These are phyloP conservation scores for Hystrix brachyura DNA, from an alignment of 2,113 vertebrate genomes.

Conservation along the genomic window DNA sequence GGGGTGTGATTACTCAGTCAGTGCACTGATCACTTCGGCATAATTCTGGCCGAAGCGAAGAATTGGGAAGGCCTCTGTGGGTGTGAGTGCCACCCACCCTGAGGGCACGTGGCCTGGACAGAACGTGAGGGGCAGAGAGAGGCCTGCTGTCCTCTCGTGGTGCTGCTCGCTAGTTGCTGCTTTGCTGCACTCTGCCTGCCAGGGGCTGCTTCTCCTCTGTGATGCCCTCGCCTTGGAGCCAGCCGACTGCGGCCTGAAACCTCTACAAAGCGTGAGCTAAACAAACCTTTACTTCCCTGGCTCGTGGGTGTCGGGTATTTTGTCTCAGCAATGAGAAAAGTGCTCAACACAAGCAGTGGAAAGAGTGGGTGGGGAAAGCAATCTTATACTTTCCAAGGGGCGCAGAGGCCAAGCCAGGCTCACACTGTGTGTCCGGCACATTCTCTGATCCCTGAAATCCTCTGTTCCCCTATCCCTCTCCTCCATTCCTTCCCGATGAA, in stretches of 20 bases:
- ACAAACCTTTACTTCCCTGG: not conserved
- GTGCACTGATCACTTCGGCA: not conserved
- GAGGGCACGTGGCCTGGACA: not conserved
- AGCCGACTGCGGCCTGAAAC: not conserved
- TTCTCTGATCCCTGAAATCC: not conserved
- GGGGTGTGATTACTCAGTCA: not conserved
- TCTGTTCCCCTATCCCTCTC: not conserved
- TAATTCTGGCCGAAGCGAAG: not conserved
- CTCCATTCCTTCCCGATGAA: not conserved
- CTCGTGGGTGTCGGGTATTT: not conserved
- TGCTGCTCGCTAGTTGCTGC: not conserved
- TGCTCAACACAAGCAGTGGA: not conserved
- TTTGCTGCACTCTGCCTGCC: not conserved
- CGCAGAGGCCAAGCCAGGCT: fast-evolving
- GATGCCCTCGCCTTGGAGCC: not conserved
- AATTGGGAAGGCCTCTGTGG: not conserved
- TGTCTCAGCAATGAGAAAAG: not conserved
- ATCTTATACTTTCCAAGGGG: not conserved
- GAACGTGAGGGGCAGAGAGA: not conserved
- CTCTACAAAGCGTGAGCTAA: not conserved
- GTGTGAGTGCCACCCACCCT: not conserved
- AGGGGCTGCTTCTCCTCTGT: not conserved
- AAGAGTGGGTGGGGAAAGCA: not conserved
- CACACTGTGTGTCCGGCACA: no score
- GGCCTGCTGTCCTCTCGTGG: not conserved